Evolutionary conservation across 35 echinoderm and acorn worm species (phyloP), one percentile per base, ranked within the genome.

Genomic region (Heliocidaris tuberculata): DNA sequence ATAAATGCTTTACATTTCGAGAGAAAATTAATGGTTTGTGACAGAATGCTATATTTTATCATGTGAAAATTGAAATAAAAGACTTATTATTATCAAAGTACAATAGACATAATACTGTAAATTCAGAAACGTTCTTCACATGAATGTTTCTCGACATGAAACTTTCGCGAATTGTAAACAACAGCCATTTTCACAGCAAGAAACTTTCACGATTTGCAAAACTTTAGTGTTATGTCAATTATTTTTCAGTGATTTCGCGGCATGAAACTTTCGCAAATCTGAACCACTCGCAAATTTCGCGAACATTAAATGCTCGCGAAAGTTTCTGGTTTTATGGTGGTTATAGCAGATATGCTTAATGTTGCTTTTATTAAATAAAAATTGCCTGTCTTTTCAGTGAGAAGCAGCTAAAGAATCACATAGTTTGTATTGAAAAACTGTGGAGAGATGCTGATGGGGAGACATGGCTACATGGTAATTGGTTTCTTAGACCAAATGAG

Each of bases 341-440:
- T 42, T 42, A 42, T 42, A 42, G 1, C 3, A 42, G 35, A 42
- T 42, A 42, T 42, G 35, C 35, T 42, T 42, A 42, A 42, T 42
- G 0, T 42, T 42, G 35, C 1, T 42, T 42, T 42, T 42, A 42
- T 42, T 42, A 42, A 42, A 42, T 42, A 42, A 42, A 42, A 42
- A 42, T 42, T 3, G 35, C 35, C 35, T 42, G 65, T 27, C 24
- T 9, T 94, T 78, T 31, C 85, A 99, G 98, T 94, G 98, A 99
- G 94, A 99, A 99, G 86, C 96, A 97, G 52, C 95, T 99, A 52
- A 99, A 99, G 95, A 97, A 96, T 17, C 98, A 99, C 48, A 99
- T 99, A 47, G 98, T 99, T 29, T 99, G 96, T 88, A 99, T 99
- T 86, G 97, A 99, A 92, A 97, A 97, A 86, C 94, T 99, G 0